These are phyloP conservation scores for Paedocypris sp. DNA, from an alignment of 2,113 vertebrate species.

Conservation along the genomic window DNA sequence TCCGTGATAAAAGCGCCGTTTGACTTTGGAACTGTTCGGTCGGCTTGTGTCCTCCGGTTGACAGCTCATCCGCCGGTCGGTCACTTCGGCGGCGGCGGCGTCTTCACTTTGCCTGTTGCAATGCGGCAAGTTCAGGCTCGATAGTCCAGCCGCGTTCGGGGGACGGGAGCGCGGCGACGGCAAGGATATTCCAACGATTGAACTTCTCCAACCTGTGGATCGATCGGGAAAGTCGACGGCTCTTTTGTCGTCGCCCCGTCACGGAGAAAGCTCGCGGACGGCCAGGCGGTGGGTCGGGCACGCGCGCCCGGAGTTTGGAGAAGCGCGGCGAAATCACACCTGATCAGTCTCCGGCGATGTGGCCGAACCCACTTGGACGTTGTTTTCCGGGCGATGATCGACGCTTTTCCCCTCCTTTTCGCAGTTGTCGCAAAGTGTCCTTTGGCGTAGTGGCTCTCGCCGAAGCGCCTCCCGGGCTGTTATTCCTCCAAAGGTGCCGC, in stretches of 20 bases:
- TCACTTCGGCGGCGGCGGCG: conserved; percentile 41
- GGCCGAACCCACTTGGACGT: conserved; percentile 20
- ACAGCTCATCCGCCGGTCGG: conserved; percentile 36
- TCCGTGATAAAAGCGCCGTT: conserved; percentile 48
- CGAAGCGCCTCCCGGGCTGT: conserved; percentile 61
- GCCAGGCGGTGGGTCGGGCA: conserved; percentile 16
- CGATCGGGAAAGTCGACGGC: conserved; percentile 6
- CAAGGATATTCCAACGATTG: conserved; percentile 26
- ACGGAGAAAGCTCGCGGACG: conserved; percentile 9
- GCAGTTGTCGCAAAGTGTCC: conserved; percentile 53
- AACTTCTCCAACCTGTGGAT: conserved; percentile 59
- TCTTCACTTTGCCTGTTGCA: conserved; percentile 83
- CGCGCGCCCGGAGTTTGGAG: conserved; percentile 34
- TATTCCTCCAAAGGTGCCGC: conserved; percentile 64
- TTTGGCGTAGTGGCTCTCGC: conserved; percentile 33
- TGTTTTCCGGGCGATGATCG: conserved; percentile 16
- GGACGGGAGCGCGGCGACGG: conserved; percentile 13
- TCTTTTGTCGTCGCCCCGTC: conserved; percentile 32
- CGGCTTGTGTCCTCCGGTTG: conserved; percentile 47
- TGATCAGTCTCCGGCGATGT: conserved; percentile 37
- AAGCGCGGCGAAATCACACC: conserved; percentile 37
- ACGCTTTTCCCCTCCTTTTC: conserved; percentile 27
- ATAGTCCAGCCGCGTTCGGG: conserved; percentile 34
- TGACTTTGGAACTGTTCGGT: conserved; percentile 45
- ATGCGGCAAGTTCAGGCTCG: conserved; percentile 74